These are phyloP conservation scores for Coptodon rendalli DNA, from an alignment of 2,113 vertebrate species.

Conservation along the genomic window DNA sequence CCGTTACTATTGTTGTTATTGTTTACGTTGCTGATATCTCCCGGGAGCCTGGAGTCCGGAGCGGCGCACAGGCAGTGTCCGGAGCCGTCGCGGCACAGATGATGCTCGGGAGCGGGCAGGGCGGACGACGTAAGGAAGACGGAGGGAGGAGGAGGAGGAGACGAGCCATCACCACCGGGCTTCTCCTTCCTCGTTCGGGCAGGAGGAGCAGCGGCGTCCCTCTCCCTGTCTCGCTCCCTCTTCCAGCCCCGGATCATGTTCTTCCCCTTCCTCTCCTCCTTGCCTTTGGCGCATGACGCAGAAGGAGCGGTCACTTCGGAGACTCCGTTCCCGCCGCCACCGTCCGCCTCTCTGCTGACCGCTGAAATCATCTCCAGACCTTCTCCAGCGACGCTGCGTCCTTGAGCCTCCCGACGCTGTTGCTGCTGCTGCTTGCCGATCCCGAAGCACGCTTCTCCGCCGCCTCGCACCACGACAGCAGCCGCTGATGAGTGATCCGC, in stretches of 20 bases:
- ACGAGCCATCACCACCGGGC: conserved; percentile 76
- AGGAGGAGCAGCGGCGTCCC: conserved; percentile 63
- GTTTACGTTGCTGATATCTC: conserved; percentile 66
- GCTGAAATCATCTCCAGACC: conserved; percentile 76
- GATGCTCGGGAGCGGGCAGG: conserved; percentile 82
- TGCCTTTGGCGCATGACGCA: conserved; percentile 82
- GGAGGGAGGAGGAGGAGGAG: conserved; percentile 55
- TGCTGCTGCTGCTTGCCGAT: conserved; percentile 63
- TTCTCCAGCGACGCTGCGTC: conserved; percentile 81
- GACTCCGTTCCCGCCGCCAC: conserved; percentile 46
- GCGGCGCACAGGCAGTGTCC: conserved; percentile 77
- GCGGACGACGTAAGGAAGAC: conserved; percentile 60
- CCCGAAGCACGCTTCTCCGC: conserved; percentile 70
- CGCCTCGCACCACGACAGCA: conserved; percentile 78
- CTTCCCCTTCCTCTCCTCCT: conserved; percentile 87
- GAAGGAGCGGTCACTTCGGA: conserved; percentile 15
- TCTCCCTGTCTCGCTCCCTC: conserved; percentile 79
- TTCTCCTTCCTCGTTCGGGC: conserved; percentile 80
- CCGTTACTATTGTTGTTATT: conserved; percentile 22
- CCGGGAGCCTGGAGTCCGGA: conserved; percentile 48
- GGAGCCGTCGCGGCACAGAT: conserved; percentile 77
- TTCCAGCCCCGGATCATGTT: conserved; percentile 83
- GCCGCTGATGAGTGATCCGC: conserved; percentile 52
- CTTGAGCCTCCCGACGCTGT: conserved; percentile 85
- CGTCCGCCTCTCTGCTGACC: conserved; percentile 76